Base-by-base conservation (phyloP, 2,113 vertebrate genomes). In the Telmatochromis brachygnathus region DNA sequence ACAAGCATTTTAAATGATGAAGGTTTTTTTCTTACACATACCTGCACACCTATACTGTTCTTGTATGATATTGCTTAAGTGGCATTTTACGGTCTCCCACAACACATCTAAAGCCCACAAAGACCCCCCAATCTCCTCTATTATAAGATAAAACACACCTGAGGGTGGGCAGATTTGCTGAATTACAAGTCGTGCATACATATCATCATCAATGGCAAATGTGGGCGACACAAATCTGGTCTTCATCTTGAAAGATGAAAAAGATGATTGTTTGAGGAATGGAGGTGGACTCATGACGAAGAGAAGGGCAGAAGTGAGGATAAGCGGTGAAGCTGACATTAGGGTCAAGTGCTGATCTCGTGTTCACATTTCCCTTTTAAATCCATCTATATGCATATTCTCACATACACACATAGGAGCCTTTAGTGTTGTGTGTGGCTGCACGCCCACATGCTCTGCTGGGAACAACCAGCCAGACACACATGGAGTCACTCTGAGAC, bases 311-410 rank as follows among this genome's bases (percentile, higher is more conserved):
- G 75, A 79, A 86, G 79, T 77, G 68, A 80, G 86, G 87, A 83
- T 84, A 60, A 88, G 83, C 19, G 19, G 49, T 62, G 79, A 81
- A 88, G 84, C 89, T 92, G 92, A 94, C 94, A 91, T 81, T 12
- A 17, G 85, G 92, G 93, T 94, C 90, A 95, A 95, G 93, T 92
- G 91, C 91, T 95, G 91, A 94, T 91, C 90, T 88, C 39, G 90
- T 90, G 84, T 91, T 77, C 86, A 68, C 86, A 87, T 93, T 92
- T 92, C 91, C 83, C 73, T 92, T 93, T 93, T 53, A 91, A 79
- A 89, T 89, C 54, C 21, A 88, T 90, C 83, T 90, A 86, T 89
- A 90, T 93, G 92, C 89, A 91, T 93, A 93, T 81, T 85, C 65
- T 82, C 73, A 86, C 79, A 79, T 58, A 47, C 83, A 79, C 82